Base-by-base conservation (phyloP, 2,113 vertebrate species). In the Colaptes auratus region DNA sequence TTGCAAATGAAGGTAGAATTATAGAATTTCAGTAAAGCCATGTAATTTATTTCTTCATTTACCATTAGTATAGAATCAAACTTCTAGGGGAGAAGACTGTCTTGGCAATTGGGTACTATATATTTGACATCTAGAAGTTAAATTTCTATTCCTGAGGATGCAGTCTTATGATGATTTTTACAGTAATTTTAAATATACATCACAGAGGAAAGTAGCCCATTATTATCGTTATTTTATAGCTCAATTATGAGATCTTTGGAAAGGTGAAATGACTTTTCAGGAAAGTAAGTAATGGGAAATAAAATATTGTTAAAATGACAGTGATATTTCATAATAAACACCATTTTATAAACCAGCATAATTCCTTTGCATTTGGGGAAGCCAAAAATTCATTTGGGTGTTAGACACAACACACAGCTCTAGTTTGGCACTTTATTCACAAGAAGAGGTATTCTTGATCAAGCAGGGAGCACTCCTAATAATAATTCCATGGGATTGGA, bases 41-140 rank as follows among this genome's bases (percentile, higher is more conserved):
- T 69, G 36, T 71, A 89, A 91, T 91, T 91, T 92, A 92, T 93
- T 92, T 92, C 84, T 91, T 93, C 75, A 92, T 95, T 95, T 93
- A 85, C 70, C 1, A 0, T 72, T 65, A 50, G 23, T 24, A 53
- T 50, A 69, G 89, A 82, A 60, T 44, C 33, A 58, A 35, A 79
- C 52, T 82, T 92, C 74, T 82, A 3, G 27, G 75, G 81, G 72
- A 65, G 70, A 87, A 11, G 15, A 76, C 25, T n/a, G 16, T 81
- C 58, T n/a, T 72, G 63, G 77, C 70, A 89, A 21, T 58, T 69
- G 36, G 36, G 25, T 87, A 70, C 23, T 86, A 72, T 76, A 61
- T 78, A 82, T 82, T 82, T 85, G 36, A 82, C 61, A 64, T 27
- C n/a, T 31, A 50, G 46, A 77, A 80, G 9, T 66, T 76, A 79